phyloP scores from a whole-genome alignment of 2,888 invertebrate species.

The Aproaerema taeniolella region DNA sequence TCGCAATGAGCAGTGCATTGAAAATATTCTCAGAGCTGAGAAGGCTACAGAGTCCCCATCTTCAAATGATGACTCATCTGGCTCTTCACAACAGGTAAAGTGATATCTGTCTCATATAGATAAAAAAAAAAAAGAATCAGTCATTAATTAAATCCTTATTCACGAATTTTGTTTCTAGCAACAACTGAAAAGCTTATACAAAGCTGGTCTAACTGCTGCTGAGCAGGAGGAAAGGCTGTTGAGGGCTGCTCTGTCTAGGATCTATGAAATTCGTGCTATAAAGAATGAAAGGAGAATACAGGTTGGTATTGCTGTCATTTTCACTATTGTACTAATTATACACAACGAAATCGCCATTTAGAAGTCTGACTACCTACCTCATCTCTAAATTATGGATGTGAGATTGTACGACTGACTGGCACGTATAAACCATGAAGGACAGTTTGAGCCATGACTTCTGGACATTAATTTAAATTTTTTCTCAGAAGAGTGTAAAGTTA shows the following conservation, averaged over 20 bases:
- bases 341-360: too few species aligned
- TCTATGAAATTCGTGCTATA: slow-evolving; percentile 92
- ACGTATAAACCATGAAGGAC: too few species aligned
- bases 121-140: slow-evolving; percentile 27
- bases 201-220: slow-evolving; percentile 87
- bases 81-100: slow-evolving; percentile 59
- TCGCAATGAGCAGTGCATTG: slow-evolving; percentile 88
- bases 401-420: too few species aligned
- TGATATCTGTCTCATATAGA: background rate
- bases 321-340: too few species aligned
- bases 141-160: background rate
- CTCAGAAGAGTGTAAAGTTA: too few species aligned
- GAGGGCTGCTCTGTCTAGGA: slow-evolving; percentile 88
- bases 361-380: too few species aligned
- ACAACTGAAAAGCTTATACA: slow-evolving; percentile 89
- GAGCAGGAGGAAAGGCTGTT: slow-evolving; percentile 90
- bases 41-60: slow-evolving; percentile 54
- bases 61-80: slow-evolving; percentile 57
- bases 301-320: slow-evolving; percentile 39
- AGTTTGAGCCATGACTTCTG: too few species aligned
- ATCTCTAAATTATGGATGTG: too few species aligned
- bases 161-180: slow-evolving; percentile 36
- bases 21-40: slow-evolving; percentile 86
- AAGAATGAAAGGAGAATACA: slow-evolving; percentile 92
- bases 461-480: too few species aligned